Conservation (phyloP, 2,113 vertebrate species). For the Platysternon megacephalum region DNA sequence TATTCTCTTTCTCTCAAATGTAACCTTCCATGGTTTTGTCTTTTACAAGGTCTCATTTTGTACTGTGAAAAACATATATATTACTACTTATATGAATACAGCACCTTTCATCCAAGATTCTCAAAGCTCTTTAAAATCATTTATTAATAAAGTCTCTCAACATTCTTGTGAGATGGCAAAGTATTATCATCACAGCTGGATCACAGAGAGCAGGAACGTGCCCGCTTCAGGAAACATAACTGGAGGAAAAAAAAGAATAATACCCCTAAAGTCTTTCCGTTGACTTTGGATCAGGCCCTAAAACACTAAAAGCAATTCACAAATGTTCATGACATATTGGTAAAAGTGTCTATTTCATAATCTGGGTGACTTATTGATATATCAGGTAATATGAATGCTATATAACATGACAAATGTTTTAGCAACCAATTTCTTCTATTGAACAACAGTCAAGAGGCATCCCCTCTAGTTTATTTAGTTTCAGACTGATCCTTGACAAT, state of each 20-base stretch:
- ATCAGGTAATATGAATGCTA: background rate
- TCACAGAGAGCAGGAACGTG: background rate
- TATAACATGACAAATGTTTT: background rate
- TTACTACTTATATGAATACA: background rate
- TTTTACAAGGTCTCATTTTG: background rate
- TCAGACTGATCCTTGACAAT: background rate
- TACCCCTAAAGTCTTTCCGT: background rate
- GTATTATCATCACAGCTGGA: background rate
- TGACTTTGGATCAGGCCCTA: background rate
- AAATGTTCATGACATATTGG: background rate
- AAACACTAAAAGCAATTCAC: background rate
- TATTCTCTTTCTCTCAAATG: background rate
- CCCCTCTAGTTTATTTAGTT: background rate
- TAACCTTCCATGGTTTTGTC: background rate
- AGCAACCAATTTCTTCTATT: background rate
- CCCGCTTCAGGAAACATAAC: background rate
- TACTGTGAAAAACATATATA: background rate
- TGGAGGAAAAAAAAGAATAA: background rate
- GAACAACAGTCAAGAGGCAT: background rate
- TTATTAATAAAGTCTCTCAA: slow-evolving; percentile 13
- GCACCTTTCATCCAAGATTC: background rate
- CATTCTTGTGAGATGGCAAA: background rate
- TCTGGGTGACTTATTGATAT: background rate
- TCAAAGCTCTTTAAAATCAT: background rate
- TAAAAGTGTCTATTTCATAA: background rate